Evolutionary conservation across 2,797 vertebrate genomes (phyloP), one percentile per base, ranked within the genome.

Genomic region (Nasua narica): DNA sequence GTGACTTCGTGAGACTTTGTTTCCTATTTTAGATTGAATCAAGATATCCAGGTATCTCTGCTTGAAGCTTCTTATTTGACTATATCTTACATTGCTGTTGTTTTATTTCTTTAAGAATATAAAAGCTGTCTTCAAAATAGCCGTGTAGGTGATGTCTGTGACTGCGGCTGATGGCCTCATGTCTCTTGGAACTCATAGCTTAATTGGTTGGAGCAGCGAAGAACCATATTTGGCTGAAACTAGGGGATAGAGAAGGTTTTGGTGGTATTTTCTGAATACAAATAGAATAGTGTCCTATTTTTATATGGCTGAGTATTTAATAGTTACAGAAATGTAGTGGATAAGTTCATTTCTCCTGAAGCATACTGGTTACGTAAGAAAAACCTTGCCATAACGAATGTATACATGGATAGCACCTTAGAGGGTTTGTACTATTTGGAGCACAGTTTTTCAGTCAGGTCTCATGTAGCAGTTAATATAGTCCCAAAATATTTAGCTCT

Each of bases 191-290:
- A 92, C 82, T 90, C 72, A 16, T 13, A 35, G 52, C 54, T 82
- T 46, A 96, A 46, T 74, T 95, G 78, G 70, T 60, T 54, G 54
- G 89, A 92, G 58, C 46, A 91, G 84, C 37, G 43, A 93, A 88
- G 37, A 84, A 70, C 93, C 78, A 69, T 94, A 97, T 96, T 97
- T 97, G 93, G 81, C 54, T 43, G 94, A 93, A 94, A 93, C 32
- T 76, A 78, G 48, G 54, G n/a, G 43, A 40, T 74, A 74, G 48
- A 87, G 48, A 87, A 95, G 43, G 54, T 95, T 79, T 86, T 65
- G 65, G 56, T 85, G 79, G 58, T 95, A n/a, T 93, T 96, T 96
- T 91, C 54, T 96, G 83, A 94, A 72, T 48, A 56, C 50, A 83
- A 52, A 54, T 95, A 88, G 52, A 78, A 43, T 84, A 56, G 12